Percentiles rank a stretch among this genome's conserved stretches.
phyloP scores from a whole-genome alignment of 2,888 invertebrate species.

The Eupsilia transversa region DNA sequence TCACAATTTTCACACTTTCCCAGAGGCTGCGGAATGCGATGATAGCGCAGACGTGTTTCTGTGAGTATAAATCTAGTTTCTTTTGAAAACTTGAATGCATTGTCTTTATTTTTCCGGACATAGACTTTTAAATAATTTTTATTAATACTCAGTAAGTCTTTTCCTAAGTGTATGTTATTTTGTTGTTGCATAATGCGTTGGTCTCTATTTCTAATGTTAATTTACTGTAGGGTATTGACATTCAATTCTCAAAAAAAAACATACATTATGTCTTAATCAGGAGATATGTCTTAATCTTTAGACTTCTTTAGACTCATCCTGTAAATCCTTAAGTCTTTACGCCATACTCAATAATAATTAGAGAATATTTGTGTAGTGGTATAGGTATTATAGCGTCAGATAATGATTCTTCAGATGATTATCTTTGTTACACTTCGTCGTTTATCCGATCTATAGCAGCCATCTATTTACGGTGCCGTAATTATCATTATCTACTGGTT shows the following conservation, averaged over 20 bases:
- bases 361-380: neutral
- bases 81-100: slow-evolving; percentile 1
- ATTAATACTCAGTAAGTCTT: neutral
- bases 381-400: neutral
- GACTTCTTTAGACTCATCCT: neutral
- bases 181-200: neutral
- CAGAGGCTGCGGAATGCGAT: neutral
- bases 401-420: too few species aligned
- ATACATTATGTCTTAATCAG: too few species aligned
- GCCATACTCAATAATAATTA: neutral
- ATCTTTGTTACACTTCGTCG: neutral
- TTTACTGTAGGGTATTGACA: neutral
- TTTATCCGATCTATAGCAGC: neutral
- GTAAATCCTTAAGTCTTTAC: neutral
- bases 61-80: neutral
- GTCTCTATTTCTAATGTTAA: neutral
- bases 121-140: neutral
- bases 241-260: too few species aligned
- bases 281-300: neutral
- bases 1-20: neutral
- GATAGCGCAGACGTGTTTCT: slow-evolving; percentile 3
- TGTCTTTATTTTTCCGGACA: neutral
- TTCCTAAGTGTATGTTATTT: neutral
- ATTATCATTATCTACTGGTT: slow-evolving; percentile 32
- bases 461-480: slow-evolving; percentile 10